Evolutionary conservation across 2,797 vertebrate species (phyloP).

Genomic region (Molothrus ater): DNA sequence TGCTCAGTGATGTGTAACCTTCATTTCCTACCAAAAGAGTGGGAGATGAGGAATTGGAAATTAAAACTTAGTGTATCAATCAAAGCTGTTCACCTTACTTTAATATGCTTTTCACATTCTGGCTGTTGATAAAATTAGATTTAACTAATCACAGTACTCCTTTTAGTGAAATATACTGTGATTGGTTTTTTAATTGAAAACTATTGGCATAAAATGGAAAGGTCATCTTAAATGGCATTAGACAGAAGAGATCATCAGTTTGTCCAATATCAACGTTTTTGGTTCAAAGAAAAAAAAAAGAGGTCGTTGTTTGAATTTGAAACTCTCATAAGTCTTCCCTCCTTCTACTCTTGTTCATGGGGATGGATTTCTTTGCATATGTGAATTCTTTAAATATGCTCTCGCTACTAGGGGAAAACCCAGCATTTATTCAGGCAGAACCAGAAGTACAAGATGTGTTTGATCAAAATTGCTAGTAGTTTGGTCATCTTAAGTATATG

Average conservation of each 20-base stretch:
- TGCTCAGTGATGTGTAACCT: background rate
- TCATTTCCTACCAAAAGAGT: conserved; percentile 18
- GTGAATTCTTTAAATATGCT: background rate
- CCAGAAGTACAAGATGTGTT: background rate
- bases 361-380: background rate
- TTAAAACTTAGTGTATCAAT: conserved; percentile 22
- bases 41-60: background rate
- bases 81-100: conserved; percentile 37
- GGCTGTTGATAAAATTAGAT: conserved; percentile 54
- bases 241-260: background rate
- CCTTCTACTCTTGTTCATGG: background rate
- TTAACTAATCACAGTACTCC: conserved; percentile 29
- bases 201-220: conserved; percentile 44
- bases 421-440: background rate
- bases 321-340: background rate
- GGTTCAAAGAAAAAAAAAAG: background rate
- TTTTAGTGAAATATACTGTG: conserved; percentile 34
- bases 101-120: conserved; percentile 16
- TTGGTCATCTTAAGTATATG: background rate
- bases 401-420: background rate
- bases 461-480: background rate
- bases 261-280: conserved; percentile 8
- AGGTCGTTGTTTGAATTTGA: background rate
- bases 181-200: conserved; percentile 51
- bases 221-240: conserved; percentile 15